Conservation (phyloP, 2,797 vertebrate species). For the Amniataba percoides region DNA sequence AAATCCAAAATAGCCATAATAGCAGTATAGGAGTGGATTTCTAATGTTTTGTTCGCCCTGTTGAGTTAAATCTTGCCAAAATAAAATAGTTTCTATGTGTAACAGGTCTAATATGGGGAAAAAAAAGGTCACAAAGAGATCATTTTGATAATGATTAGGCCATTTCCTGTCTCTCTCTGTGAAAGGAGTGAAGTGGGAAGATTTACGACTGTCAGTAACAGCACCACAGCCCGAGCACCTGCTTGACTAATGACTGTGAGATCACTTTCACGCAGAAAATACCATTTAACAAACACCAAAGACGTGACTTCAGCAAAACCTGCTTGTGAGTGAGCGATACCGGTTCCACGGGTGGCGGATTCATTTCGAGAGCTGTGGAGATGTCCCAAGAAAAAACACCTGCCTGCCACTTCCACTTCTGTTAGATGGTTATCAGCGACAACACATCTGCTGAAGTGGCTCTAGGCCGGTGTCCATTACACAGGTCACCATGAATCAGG, state of each 20-base stretch:
- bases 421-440: constrained; percentile 45
- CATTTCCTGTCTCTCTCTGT: constrained; percentile 26
- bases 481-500: constrained; percentile 5
- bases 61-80: background rate
- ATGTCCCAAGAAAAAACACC: constrained; percentile 45
- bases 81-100: background rate
- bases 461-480: constrained; percentile 13
- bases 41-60: background rate
- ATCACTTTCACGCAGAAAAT: constrained; percentile 47
- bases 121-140: background rate
- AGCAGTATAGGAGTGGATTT: background rate
- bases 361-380: background rate
- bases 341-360: constrained; percentile 3
- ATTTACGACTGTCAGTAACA: constrained; percentile 42
- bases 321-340: background rate
- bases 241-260: constrained; percentile 42
- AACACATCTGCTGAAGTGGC: constrained; percentile 30
- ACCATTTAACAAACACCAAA: constrained; percentile 20
- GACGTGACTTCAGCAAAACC: constrained; percentile 15
- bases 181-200: constrained; percentile 14
- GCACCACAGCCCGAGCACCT: constrained; percentile 21
- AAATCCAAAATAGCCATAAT: background rate
- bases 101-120: background rate
- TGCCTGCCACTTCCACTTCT: constrained; percentile 18
- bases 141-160: background rate